phyloP scores from a whole-genome alignment of 1,140 invertebrate species.

The Brachionus rotundiformis region DNA sequence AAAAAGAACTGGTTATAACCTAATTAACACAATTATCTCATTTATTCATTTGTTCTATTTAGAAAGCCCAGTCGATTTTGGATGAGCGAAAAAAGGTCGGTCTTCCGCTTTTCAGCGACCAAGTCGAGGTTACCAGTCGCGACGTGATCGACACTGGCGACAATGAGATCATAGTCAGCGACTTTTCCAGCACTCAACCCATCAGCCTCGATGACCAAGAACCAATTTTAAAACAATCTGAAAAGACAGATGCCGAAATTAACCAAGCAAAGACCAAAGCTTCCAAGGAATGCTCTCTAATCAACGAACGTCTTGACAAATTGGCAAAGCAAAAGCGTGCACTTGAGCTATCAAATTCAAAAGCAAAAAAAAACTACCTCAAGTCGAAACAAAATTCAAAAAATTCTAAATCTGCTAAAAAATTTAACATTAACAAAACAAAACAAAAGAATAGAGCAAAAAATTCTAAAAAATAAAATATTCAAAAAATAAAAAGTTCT shows the following conservation, averaged over 20 bases:
- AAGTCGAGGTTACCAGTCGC: neutral
- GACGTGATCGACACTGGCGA: constrained; percentile 35
- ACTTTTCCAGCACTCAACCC: constrained; percentile 24
- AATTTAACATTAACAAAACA: neutral
- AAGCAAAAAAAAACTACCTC: constrained; percentile 39
- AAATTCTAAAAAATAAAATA: constrained; percentile 36
- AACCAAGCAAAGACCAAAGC: constrained; percentile 8
- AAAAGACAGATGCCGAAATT: constrained; percentile 50
- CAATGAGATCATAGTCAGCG: constrained; percentile 13
- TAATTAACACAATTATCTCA: too few relatives aligned
- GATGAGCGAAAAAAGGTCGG: constrained; percentile 43
- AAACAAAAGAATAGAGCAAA: constrained; percentile 21
- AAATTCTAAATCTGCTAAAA: constrained; percentile 50
- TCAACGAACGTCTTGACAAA: constrained; percentile 11
- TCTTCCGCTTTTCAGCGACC: constrained; percentile 21
- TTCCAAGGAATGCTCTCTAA: constrained; percentile 3
- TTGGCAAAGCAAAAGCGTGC: constrained; percentile 27
- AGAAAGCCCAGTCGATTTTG: constrained; percentile 38
- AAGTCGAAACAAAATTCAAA: constrained; percentile 45
- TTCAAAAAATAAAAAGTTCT: neutral
- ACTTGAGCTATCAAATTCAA: neutral
- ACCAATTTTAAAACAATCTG: neutral
- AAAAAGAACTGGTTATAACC: neutral
- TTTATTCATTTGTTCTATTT: neutral
- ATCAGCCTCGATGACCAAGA: neutral